Evolutionary conservation across 2,888 invertebrate genomes (phyloP).

Genomic region (Ferdinandea cuprea): DNA sequence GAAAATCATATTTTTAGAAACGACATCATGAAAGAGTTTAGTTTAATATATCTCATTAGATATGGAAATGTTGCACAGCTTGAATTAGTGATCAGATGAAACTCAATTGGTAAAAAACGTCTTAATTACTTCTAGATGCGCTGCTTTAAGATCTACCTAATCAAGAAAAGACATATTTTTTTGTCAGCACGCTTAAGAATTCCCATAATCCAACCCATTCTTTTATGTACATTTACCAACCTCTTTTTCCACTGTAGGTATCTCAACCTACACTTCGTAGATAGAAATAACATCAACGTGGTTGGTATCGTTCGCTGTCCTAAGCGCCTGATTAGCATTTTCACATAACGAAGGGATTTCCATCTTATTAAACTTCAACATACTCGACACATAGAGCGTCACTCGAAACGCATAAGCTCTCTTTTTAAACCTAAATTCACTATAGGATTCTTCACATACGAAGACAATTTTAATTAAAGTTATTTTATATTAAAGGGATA

Average conservation of each 20-base stretch:
- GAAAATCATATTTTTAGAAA: background rate
- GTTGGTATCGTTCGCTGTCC: constrained; percentile 14
- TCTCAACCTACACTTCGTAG: too few species aligned
- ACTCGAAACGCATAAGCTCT: constrained; percentile 10
- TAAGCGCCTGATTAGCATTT: constrained; percentile 61
- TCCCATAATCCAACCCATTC: constrained; percentile 49
- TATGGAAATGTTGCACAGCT: constrained; percentile 40
- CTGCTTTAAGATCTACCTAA: constrained; percentile 12
- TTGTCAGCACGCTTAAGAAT: constrained; percentile 22
- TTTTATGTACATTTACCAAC: too few species aligned
- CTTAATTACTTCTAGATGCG: constrained; percentile 29
- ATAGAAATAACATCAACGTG: constrained; percentile 28
- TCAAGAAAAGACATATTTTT: constrained; percentile 36
- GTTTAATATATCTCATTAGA: constrained; percentile 38
- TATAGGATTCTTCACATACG: background rate
- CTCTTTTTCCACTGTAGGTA: too few species aligned
- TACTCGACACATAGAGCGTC: too few species aligned
- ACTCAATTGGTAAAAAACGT: constrained; percentile 12
- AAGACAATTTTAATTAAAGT: constrained; percentile 47
- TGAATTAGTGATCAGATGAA: too few species aligned
- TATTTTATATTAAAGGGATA: constrained; percentile 27
- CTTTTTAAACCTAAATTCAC: background rate
- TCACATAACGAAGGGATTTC: constrained; percentile 53
- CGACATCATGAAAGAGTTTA: background rate
- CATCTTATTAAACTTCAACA: constrained; percentile 49